Percentiles rank a stretch among this genome's conserved stretches.
phyloP scores from a whole-genome alignment of 2,113 vertebrate genomes.

The Erpornis zantholeuca region DNA sequence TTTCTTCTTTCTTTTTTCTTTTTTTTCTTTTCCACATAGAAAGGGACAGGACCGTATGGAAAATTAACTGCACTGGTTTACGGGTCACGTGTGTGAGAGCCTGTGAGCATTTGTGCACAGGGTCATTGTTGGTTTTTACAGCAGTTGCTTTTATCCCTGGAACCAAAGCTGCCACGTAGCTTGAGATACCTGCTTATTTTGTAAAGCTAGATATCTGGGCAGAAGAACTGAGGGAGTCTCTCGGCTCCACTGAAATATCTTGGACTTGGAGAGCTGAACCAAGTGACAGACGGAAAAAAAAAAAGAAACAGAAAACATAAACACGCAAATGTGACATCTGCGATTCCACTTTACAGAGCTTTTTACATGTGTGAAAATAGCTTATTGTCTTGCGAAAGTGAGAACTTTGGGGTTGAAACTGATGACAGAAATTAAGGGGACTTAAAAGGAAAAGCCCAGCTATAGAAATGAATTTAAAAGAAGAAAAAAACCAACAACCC shows the following conservation, averaged over 20 bases:
- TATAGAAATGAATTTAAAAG: slow-evolving; percentile 24
- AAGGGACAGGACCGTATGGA: neutral
- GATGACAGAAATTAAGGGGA: slow-evolving; percentile 27
- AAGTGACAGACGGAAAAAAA: neutral
- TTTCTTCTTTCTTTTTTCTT: neutral
- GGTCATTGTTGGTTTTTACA: slow-evolving; percentile 29
- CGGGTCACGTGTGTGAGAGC: neutral
- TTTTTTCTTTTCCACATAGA: neutral
- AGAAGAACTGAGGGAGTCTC: neutral
- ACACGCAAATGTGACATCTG: slow-evolving; percentile 49
- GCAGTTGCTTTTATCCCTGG: slow-evolving; percentile 8
- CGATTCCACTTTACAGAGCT: neutral
- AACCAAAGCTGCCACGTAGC: neutral
- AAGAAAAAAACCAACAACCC: neutral
- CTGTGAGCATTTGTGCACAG: neutral
- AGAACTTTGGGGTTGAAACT: slow-evolving; percentile 16
- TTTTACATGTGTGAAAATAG: slow-evolving; percentile 35
- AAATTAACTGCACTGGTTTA: slow-evolving; percentile 39
- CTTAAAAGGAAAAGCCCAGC: slow-evolving; percentile 19
- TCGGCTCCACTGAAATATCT: neutral
- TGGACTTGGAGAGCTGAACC: neutral
- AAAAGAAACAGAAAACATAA: slow-evolving; percentile 27
- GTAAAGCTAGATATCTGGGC: neutral
- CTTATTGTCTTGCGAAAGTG: slow-evolving; percentile 30
- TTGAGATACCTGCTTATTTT: slow-evolving; percentile 15